phyloP scores from a whole-genome alignment of 1,140 invertebrate species.

The Caenorhabditis inopinata region DNA sequence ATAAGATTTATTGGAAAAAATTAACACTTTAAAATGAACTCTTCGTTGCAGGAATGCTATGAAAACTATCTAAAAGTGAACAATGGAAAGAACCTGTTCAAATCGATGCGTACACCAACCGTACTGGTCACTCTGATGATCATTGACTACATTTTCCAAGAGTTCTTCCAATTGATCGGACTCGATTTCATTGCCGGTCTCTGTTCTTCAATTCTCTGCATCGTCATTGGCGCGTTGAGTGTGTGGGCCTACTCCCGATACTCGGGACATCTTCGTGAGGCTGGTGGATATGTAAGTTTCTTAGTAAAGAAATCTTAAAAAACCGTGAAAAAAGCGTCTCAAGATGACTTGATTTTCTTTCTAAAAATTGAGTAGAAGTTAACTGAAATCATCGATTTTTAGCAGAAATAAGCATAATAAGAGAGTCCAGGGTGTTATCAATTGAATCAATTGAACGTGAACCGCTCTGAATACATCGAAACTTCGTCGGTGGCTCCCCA shows the following conservation, averaged over 20 bases:
- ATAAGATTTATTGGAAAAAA: neutral
- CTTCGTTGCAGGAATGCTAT: slow-evolving; percentile 56
- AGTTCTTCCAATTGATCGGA: slow-evolving; percentile 64
- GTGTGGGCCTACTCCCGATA: slow-evolving; percentile 63
- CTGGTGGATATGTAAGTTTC: slow-evolving; percentile 43
- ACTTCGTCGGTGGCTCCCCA: too few relatives aligned
- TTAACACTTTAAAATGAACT: neutral
- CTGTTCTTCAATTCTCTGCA: slow-evolving; percentile 57
- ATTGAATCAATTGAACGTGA: too few relatives aligned
- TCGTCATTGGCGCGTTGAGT: slow-evolving; percentile 54
- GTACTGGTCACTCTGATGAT: slow-evolving; percentile 61
- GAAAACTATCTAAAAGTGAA: slow-evolving; percentile 59
- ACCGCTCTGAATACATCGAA: too few relatives aligned
- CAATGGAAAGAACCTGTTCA: slow-evolving; percentile 65
- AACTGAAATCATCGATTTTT: too few relatives aligned
- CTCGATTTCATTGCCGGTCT: slow-evolving; percentile 58
- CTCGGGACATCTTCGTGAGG: slow-evolving; percentile 59
- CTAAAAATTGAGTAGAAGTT: too few relatives aligned
- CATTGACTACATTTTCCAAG: slow-evolving; percentile 63
- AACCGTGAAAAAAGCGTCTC: neutral
- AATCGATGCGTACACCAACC: slow-evolving; percentile 66
- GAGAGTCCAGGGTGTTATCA: too few relatives aligned
- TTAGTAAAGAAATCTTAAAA: too few relatives aligned
- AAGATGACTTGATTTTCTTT: too few relatives aligned
- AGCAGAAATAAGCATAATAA: too few relatives aligned